Evolutionary conservation across 2,113 vertebrate species (phyloP), one percentile per base, ranked within the genome.

Genomic region (Clarias batrachus): DNA sequence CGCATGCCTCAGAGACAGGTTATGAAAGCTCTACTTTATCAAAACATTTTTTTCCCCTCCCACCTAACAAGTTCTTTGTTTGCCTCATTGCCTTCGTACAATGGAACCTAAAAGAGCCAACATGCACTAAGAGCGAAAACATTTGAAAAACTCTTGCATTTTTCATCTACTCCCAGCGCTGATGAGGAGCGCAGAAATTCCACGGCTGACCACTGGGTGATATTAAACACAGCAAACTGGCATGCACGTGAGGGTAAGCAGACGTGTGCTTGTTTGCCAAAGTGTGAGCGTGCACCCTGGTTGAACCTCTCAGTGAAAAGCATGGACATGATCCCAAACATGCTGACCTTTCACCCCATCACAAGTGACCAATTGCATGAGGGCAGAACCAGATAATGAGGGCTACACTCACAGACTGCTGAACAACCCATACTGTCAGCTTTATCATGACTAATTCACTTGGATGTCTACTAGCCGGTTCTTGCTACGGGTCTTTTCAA

Each of bases 381-480:
- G 85, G 85, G 79, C 83, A 85, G 79, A 81, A 56, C 60, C 83
- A 80, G 88, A 89, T 85, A 87, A 81, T 60, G 10, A 33, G 84
- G 71, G 63, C 77, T 70, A 59, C 81, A 87, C 41, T 81, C 66
- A 33, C 68, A 54, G 37, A 14, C 83, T 62, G 66, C 41, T 63
- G 66, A 65, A 79, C 77, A 81, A 52, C 77, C n/a, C 62, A 30
- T 11, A 62, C 70, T 89, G 86, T 89, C 86, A 30, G 21, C 52
- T 66, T 89, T 86, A 89, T 89, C 88, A 80, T 89, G 88, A 90
- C 83, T 85, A 76, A 90, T 87, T 85, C 54, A 54, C 63, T 1
- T n/a, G 73, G 33, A 10, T 8, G 54, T 86, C 68, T 25, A 30
- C 33, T 68, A 56, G 63, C 13, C 82, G 80, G 66, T 2, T 74